Base-by-base conservation (phyloP, 2,888 invertebrate genomes). In the Blastobasis lacticolella region DNA sequence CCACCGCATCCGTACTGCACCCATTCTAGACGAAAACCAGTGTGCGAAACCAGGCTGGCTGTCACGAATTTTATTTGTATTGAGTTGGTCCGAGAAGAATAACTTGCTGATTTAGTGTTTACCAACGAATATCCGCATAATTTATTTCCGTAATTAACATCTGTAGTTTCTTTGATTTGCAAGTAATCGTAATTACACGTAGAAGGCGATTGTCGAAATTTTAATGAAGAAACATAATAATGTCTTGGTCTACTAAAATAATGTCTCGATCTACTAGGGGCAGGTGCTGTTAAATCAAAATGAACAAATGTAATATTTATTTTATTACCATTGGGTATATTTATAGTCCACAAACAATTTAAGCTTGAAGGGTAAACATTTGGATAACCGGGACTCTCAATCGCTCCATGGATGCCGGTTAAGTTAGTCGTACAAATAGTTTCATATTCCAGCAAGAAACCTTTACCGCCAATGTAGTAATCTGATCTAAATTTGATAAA, bases 381-480 rank as follows among this genome's bases (percentile, higher is more conserved):
- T 0, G 96, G 97, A 73, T 92, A 97, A 69, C 95, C 95, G 0
- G 95, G 94, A 65, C 95, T 96, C 77, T 97, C 97, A 53, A 97
- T 94, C 6, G 93, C 90, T 9, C 96, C 96, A 59, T 90, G 82
- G 65, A 89, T 90, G 5, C 94, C 94, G 23, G 74, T 90, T 38
- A 94, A 46, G 49, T 85, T 90, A 52, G 87, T 91, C 56, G 90
- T 87, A 71, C 95, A 95, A 90, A 94, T 78, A 64, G 94, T 91
- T 47, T 82, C 75, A 72, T 95, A 98, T 62, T 90, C 91, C 0
- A 97, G 75, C 52, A 92, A 90, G 71, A 98, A 98, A 38, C 97
- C 97, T 63, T 93, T 90, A 1, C 90, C 91, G 50, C 86, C 75
- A 45, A 86, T 80, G 47, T 90, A 91, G 38, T 86, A 72, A 74